These are phyloP conservation scores for Zaprionus capensis DNA, from an alignment of 1,140 invertebrate species.

Conservation along the genomic window DNA sequence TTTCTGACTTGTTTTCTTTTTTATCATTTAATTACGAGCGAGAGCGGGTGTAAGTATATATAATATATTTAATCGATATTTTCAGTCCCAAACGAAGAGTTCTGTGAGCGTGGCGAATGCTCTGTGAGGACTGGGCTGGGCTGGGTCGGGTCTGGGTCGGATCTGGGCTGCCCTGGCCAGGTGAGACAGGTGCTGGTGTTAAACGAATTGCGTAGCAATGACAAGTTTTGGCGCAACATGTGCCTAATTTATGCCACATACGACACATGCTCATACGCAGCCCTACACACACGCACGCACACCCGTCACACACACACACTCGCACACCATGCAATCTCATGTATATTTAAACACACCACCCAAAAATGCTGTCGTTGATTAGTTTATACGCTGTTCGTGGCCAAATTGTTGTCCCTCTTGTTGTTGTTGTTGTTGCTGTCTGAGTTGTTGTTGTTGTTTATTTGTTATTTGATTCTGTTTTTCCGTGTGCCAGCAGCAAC, in stretches of 20 bases:
- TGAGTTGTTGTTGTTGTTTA: constrained; percentile 21
- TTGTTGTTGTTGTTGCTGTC: background rate
- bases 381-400: constrained; percentile 50
- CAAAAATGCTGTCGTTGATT: constrained; percentile 57
- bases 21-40: constrained; percentile 43
- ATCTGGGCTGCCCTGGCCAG: background rate
- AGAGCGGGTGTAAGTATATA: constrained; percentile 24
- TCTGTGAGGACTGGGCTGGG: background rate
- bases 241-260: constrained; percentile 44
- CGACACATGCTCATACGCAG: background rate
- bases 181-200: constrained; percentile 11
- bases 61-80: constrained; percentile 36
- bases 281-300: background rate
- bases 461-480: constrained; percentile 20
- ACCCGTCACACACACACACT: background rate
- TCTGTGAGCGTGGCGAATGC: constrained; percentile 4
- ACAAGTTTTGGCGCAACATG: constrained; percentile 49
- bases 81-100: constrained; percentile 10
- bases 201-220: constrained; percentile 28
- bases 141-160: too few relatives aligned
- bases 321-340: constrained; percentile 31
- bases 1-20: constrained; percentile 4
- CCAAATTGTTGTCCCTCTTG: background rate
- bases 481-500: background rate
- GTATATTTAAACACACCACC: constrained; percentile 46